Evolutionary conservation across 2,888 invertebrate species (phyloP).

Genomic region (Ennomos quercinarius): DNA sequence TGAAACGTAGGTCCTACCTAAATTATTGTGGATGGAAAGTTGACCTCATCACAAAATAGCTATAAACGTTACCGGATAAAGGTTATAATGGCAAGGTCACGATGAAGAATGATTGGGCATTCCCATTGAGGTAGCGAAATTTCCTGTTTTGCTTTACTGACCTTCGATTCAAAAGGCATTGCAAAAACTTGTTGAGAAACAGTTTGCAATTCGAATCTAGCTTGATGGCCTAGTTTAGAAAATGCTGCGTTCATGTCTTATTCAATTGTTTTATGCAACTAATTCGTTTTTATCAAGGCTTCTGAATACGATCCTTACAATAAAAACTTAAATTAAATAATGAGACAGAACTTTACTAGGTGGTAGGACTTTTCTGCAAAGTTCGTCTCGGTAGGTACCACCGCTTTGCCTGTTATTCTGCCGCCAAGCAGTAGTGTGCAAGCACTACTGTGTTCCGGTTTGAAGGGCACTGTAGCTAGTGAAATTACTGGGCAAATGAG

Average conservation of each 20-base stretch:
- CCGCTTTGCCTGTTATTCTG: too few species aligned
- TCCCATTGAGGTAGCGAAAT: constrained; percentile 26
- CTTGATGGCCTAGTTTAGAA: constrained; percentile 20
- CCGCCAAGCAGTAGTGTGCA: too few species aligned
- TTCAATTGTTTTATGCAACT: constrained; percentile 32
- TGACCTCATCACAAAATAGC: too few species aligned
- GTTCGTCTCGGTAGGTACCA: too few species aligned
- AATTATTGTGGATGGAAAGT: too few species aligned
- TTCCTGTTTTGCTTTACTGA: constrained; percentile 24
- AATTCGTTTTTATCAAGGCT: constrained; percentile 28
- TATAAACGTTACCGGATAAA: not conserved
- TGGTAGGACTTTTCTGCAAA: too few species aligned
- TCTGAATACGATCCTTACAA: not conserved
- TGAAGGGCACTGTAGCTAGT: too few species aligned
- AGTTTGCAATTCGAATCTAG: constrained; percentile 5
- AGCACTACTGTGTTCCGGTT: too few species aligned
- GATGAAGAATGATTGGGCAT: constrained; percentile 9
- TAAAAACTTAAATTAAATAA: too few species aligned
- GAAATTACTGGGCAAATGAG: too few species aligned
- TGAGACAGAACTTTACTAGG: too few species aligned
- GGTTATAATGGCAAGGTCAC: not conserved
- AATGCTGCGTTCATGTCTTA: constrained; percentile 34
- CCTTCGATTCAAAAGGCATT: constrained; percentile 26
- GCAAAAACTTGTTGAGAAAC: constrained; percentile 23
- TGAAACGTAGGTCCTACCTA: too few species aligned